Evolutionary conservation across 2,888 invertebrate genomes (phyloP).

Genomic region (Epistrophe eligans): DNA sequence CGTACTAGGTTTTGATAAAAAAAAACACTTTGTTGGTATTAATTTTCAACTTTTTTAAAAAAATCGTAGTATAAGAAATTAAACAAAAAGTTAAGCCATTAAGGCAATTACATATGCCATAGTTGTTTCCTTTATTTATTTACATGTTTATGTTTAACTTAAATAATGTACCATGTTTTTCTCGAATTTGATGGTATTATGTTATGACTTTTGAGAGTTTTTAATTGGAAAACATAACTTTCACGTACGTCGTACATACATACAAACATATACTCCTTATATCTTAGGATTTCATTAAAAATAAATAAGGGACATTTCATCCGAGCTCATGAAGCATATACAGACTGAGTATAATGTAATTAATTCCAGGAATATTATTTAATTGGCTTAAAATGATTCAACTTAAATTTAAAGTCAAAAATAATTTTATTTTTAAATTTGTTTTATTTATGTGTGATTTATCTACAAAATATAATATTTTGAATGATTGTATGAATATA

Average conservation of each 20-base stretch:
- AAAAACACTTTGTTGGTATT: too few relatives aligned
- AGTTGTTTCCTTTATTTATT: not conserved
- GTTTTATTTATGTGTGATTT: not conserved
- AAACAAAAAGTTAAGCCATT: not conserved
- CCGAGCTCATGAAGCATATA: not conserved
- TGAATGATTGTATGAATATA: not conserved
- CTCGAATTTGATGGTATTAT: conserved; percentile 21
- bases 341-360: not conserved
- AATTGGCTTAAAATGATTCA: conserved; percentile 14
- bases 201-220: conserved; percentile 19
- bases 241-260: too few relatives aligned
- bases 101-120: not conserved
- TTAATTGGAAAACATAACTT: conserved; percentile 35
- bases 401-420: not conserved
- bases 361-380: not conserved
- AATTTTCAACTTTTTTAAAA: not conserved
- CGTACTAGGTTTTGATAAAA: too few relatives aligned
- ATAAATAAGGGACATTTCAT: not conserved
- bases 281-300: not conserved
- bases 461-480: not conserved
- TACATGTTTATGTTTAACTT: not conserved
- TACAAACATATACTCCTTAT: not conserved
- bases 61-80: not conserved
- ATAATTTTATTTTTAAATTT: not conserved
- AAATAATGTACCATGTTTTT: not conserved